phyloP scores from a whole-genome alignment of 2,113 vertebrate genomes.

The Coracopsis vasa region DNA sequence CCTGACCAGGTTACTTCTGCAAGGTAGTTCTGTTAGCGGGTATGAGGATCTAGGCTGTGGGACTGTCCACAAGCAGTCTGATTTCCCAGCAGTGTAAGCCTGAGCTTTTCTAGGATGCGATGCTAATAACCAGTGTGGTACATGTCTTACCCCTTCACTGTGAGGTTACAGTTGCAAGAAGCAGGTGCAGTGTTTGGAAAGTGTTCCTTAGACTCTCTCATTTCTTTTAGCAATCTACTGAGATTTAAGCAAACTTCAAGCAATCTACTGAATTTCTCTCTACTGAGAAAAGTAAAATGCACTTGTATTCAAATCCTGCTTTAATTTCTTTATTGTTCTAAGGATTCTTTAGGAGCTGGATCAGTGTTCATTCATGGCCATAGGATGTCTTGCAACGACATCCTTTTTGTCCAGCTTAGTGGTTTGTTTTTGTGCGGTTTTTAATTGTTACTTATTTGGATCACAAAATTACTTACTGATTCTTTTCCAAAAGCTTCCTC shows the following conservation, averaged over 20 bases:
- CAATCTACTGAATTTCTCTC: neutral
- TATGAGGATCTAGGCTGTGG: neutral
- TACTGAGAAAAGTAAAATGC: neutral
- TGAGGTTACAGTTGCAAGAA: neutral
- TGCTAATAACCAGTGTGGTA: neutral
- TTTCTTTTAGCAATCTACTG: neutral
- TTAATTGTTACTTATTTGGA: accelerated
- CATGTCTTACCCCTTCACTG: neutral
- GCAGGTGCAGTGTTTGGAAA: neutral
- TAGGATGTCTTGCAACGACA: neutral
- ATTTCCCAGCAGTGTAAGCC: neutral
- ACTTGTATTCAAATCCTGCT: neutral
- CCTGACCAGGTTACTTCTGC: neutral
- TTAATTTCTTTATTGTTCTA: neutral
- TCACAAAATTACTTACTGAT: neutral
- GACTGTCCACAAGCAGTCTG: accelerated
- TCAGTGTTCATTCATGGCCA: neutral
- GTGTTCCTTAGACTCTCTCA: neutral
- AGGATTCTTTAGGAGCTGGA: neutral
- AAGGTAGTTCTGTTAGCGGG: neutral
- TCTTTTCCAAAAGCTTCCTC: neutral
- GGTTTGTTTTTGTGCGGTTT: neutral
- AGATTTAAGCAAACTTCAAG: neutral
- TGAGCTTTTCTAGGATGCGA: neutral
- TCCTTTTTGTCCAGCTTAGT: neutral